Conservation (phyloP, 2,888 invertebrate species). For the Drosophila rubida region DNA sequence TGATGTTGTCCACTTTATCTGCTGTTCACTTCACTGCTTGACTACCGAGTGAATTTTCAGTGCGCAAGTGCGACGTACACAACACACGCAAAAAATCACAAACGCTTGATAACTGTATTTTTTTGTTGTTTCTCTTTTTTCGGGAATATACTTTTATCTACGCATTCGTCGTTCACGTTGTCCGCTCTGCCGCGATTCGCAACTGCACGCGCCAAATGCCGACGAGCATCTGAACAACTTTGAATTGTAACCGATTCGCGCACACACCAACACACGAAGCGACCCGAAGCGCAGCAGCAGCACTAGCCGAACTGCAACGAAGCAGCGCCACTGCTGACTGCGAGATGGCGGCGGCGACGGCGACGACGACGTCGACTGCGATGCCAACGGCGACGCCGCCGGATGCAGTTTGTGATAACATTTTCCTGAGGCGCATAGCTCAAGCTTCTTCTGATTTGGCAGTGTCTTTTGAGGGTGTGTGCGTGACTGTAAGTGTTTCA, state of each 20-base stretch:
- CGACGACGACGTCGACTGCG: constrained; percentile 10
- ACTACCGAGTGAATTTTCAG: background rate
- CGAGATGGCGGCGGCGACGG: constrained; percentile 17
- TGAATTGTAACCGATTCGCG: constrained; percentile 43
- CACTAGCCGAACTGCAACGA: constrained; percentile 9
- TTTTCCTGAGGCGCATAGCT: constrained; percentile 63
- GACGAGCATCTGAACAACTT: constrained; percentile 72
- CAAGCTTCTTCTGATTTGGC: constrained; percentile 40
- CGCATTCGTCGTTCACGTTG: background rate
- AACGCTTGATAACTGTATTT: background rate
- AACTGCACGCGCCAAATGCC: constrained; percentile 75
- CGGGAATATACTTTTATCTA: constrained; percentile 3
- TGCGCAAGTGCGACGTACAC: constrained; percentile 52
- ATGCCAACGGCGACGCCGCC: constrained; percentile 40
- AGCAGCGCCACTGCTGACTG: constrained; percentile 5
- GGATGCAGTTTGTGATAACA: constrained; percentile 80
- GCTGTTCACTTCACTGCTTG: background rate
- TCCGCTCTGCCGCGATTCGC: constrained; percentile 40
- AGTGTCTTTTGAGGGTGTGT: constrained; percentile 14
- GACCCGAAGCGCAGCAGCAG: constrained; percentile 11
- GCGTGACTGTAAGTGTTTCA: background rate
- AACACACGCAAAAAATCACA: constrained; percentile 12
- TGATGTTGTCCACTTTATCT: constrained; percentile 8
- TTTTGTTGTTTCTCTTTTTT: background rate
- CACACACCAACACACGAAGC: constrained; percentile 18